These are phyloP conservation scores for Isurus oxyrinchus DNA, from an alignment of 2,113 vertebrate species.

Conservation along the genomic window DNA sequence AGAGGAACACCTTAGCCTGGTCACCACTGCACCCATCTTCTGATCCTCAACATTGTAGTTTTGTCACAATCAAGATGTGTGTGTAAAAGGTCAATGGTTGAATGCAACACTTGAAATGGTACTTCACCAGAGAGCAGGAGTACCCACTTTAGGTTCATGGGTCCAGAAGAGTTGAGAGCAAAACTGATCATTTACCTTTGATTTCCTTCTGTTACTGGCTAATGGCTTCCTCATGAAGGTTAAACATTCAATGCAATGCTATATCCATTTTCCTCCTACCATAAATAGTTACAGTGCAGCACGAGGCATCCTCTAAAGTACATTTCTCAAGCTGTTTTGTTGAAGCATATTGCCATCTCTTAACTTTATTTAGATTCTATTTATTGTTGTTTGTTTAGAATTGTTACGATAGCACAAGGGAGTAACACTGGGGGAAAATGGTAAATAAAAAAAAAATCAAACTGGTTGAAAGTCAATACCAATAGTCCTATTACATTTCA, in stretches of 20 bases:
- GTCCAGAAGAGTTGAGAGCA: neutral
- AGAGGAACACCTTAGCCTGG: neutral
- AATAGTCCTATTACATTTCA: neutral
- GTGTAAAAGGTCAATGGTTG: neutral
- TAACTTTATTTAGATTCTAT: slow-evolving; percentile 13
- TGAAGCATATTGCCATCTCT: neutral
- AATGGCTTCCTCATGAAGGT: neutral
- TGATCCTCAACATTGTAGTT: neutral
- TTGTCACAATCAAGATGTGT: neutral
- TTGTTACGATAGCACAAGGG: neutral
- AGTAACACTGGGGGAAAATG: neutral
- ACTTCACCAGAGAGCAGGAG: neutral
- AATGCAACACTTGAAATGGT: neutral
- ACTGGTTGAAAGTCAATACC: neutral
- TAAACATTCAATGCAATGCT: neutral
- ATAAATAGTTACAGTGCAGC: neutral
- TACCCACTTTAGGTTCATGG: neutral
- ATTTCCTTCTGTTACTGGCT: neutral
- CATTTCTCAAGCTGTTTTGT: neutral
- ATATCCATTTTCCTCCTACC: neutral
- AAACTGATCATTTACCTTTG: neutral
- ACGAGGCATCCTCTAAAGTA: neutral
- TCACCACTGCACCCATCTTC: neutral
- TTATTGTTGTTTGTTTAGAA: neutral
- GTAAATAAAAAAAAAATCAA: neutral